Conservation (phyloP, 2,888 invertebrate species). For the Ceriagrion tenellum region DNA sequence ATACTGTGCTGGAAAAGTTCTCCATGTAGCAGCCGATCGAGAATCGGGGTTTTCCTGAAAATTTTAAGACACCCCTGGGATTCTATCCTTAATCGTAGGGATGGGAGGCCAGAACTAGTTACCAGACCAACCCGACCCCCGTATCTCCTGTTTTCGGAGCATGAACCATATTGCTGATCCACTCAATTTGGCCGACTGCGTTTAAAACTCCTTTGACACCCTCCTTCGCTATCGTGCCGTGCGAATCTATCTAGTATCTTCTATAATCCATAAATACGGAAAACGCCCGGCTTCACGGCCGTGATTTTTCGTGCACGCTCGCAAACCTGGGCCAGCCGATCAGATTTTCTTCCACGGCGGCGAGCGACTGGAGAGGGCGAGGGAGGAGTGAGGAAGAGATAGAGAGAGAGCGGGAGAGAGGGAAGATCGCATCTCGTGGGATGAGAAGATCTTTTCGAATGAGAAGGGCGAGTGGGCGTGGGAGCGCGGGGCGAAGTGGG, state of each 20-base stretch:
- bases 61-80: too few species aligned
- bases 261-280: neutral
- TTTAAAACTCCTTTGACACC: too few species aligned
- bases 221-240: neutral
- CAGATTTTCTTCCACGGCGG: neutral
- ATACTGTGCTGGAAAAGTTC: too few species aligned
- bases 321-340: neutral
- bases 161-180: too few species aligned
- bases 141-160: too few species aligned
- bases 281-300: neutral
- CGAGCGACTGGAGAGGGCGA: neutral
- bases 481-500: neutral
- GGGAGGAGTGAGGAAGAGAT: neutral
- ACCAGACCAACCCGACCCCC: too few species aligned
- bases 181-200: too few species aligned
- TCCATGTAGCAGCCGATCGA: too few species aligned
- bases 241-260: too few species aligned
- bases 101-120: too few species aligned
- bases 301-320: neutral
- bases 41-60: too few species aligned
- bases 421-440: neutral
- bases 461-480: neutral
- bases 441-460: neutral
- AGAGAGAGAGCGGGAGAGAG: neutral
- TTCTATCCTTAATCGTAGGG: too few species aligned